A percentile compares a stretch with the other conserved stretches of the same genome.
Evolutionary conservation across 2,888 invertebrate genomes (phyloP).

Genomic region (Tanytarsus gracilentus): DNA sequence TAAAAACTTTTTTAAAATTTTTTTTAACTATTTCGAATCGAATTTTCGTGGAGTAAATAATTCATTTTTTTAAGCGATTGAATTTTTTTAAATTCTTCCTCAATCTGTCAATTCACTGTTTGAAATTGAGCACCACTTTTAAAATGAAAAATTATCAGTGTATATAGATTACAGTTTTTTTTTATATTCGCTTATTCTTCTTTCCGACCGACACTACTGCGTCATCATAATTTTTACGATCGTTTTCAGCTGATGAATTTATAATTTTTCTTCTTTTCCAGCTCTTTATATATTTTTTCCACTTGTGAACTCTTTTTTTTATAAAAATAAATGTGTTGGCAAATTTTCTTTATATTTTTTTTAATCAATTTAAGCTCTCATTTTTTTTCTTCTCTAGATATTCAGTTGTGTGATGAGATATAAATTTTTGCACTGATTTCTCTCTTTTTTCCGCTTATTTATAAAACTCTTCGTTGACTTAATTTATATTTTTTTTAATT

Average conservation of each 20-base stretch:
- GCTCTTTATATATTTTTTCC: background rate
- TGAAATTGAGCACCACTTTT: background rate
- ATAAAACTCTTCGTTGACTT: too few species aligned
- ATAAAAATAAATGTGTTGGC: slow-evolving; percentile 1
- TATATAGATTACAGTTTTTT: too few species aligned
- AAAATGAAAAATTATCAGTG: background rate
- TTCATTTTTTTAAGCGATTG: too few species aligned
- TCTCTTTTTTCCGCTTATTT: too few species aligned
- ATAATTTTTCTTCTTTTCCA: background rate
- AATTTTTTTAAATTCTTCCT: too few species aligned
- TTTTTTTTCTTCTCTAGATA: background rate
- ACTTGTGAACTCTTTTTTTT: too few species aligned
- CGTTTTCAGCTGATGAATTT: background rate
- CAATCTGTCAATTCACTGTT: too few species aligned
- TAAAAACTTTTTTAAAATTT: too few species aligned
- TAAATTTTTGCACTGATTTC: background rate
- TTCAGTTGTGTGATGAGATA: background rate
- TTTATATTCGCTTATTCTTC: background rate
- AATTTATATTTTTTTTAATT: background rate
- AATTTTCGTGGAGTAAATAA: too few species aligned
- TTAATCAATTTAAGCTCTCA: background rate
- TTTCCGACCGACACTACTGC: too few species aligned
- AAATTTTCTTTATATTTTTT: background rate
- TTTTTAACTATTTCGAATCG: too few species aligned
- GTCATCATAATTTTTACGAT: background rate